Evolutionary conservation across 1,140 invertebrate genomes (phyloP), one percentile per base, ranked within the genome.

Genomic region (Hesperophylax magnus): DNA sequence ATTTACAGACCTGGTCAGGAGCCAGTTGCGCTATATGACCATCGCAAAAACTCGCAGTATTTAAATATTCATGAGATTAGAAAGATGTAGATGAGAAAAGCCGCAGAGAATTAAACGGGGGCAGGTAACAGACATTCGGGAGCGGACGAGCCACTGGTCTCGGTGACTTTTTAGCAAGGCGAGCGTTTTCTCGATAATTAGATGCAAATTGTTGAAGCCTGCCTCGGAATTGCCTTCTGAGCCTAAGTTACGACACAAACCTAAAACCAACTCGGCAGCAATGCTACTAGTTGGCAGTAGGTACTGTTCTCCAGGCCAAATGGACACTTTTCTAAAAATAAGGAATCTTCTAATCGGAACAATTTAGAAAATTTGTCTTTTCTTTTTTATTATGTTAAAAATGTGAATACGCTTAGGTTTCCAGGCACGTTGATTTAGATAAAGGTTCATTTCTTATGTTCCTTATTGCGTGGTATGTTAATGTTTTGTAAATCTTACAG

Each of bases 171-270:
- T 34, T 67, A 47, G 39, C 39, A 47, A 47, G 39, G 39, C 39
- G n/a, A 39, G 63, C 22, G 63, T 9, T 34, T 34, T 31, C 63
- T 61, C 63, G 63, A 67, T 67, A 67, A 67, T 67, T 22, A n/a
- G 63, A 67, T 67, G 63, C 63, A 67, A 67, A 67, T 67, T 67
- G 63, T 67, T 67, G 39, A 67, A 67, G 31, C 63, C 63, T 22
- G 17, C 22, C 63, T 34, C 17, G 27, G 24, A 67, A 17, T 67
- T 27, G 63, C 63, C 31, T 67, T 31, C 63, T 67, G 63, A 31
- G 63, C 31, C 63, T 11, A 34, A 67, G 63, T 67, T 31, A 67
- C 31, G 58, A 61, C 18, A 9, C 14, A n/a, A 61, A 18, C 20
- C n/a, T 47, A 47, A 47, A 1, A 14, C 39, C 39, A 14, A 14